Conservation (phyloP, 2,888 invertebrate genomes). For the Keiferia lycopersicella region DNA sequence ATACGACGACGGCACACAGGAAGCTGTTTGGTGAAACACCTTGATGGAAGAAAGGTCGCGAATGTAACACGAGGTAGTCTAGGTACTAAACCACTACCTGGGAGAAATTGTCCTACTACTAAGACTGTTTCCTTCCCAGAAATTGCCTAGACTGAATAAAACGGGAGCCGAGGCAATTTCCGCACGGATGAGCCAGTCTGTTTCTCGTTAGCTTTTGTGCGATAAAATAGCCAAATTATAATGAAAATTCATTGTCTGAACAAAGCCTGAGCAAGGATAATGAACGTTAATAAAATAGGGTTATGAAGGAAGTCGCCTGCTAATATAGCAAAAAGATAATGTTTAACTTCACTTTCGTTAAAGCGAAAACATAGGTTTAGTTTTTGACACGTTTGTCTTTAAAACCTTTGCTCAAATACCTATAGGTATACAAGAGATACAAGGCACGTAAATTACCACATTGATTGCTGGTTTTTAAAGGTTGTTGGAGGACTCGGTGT, state of each 20-base stretch:
- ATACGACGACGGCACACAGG: too few species aligned
- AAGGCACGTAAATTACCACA: too few species aligned
- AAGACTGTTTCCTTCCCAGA: background rate
- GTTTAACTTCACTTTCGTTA: background rate
- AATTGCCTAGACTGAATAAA: slow-evolving; percentile 12
- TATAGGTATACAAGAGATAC: too few species aligned
- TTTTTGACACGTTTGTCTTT: too few species aligned
- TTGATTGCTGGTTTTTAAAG: too few species aligned
- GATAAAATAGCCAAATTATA: slow-evolving; percentile 16
- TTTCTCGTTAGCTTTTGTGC: slow-evolving; percentile 23
- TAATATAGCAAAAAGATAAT: background rate
- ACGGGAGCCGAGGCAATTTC: slow-evolving; percentile 3
- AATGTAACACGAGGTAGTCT: too few species aligned
- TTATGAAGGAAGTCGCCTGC: background rate
- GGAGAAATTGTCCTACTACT: background rate
- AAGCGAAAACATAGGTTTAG: too few species aligned
- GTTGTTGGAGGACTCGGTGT: too few species aligned
- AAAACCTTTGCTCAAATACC: too few species aligned
- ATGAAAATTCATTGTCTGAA: slow-evolving; percentile 21
- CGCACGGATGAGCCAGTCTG: slow-evolving; percentile 15
- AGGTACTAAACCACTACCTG: too few species aligned
- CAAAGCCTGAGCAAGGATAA: slow-evolving; percentile 2
- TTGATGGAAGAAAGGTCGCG: too few species aligned
- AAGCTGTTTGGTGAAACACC: too few species aligned
- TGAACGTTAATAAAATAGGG: slow-evolving; percentile 7